Evolutionary conservation across 1,140 invertebrate genomes (phyloP).

Genomic region (Drosophila willistoni): DNA sequence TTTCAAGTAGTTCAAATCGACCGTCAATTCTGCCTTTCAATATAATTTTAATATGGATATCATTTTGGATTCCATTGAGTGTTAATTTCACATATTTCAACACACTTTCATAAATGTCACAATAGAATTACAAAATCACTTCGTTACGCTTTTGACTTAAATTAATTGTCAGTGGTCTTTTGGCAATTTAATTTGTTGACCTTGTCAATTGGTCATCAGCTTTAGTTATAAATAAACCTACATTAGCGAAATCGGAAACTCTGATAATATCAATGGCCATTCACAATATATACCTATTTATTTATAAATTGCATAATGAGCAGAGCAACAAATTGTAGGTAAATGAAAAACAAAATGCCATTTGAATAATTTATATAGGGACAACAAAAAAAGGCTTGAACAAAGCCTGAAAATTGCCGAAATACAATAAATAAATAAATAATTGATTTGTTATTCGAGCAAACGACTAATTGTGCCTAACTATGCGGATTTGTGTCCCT

Average conservation of each 20-base stretch:
- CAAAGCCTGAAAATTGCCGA: constrained; percentile 67
- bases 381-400: constrained; percentile 42
- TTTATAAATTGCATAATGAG: not conserved
- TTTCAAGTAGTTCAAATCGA: too few relatives aligned
- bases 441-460: constrained; percentile 71
- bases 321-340: not conserved
- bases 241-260: not conserved
- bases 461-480: constrained; percentile 66
- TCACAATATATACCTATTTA: too few relatives aligned
- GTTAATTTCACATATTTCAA: not conserved
- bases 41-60: not conserved
- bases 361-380: constrained; percentile 54
- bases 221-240: not conserved
- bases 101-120: not conserved
- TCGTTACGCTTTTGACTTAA: constrained; percentile 6
- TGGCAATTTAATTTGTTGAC: not conserved
- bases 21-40: too few relatives aligned
- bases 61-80: not conserved
- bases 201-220: constrained; percentile 1
- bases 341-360: constrained; percentile 30
- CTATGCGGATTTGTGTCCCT: constrained; percentile 40
- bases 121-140: not conserved
- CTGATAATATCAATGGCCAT: too few relatives aligned
- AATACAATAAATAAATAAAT: constrained; percentile 62
- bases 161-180: constrained; percentile 1